Evolutionary conservation across 2,797 vertebrate genomes (phyloP).

Genomic region (Danio albolineatus): DNA sequence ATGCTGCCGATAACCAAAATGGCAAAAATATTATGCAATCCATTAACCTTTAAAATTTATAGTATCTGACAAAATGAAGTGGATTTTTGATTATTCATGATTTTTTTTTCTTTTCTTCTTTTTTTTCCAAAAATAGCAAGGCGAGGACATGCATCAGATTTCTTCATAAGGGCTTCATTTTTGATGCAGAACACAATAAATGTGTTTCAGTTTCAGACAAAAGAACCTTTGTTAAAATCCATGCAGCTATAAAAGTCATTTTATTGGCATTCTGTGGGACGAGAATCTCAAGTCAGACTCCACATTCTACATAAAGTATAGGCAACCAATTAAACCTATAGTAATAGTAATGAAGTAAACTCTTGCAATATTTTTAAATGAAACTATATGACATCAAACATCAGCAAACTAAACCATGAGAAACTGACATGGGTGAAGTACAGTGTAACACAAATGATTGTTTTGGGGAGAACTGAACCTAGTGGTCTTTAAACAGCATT

Average conservation of each 20-base stretch:
- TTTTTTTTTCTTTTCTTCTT: not conserved
- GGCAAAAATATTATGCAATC: too few species aligned
- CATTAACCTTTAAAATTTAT: too few species aligned
- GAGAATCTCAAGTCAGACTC: conserved; percentile 2
- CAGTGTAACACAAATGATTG: conserved; percentile 55
- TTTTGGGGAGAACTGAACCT: conserved; percentile 44
- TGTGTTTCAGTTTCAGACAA: conserved; percentile 52
- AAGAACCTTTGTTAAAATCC: conserved; percentile 47
- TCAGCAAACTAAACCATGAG: conserved; percentile 20
- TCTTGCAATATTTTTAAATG: not conserved
- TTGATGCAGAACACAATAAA: conserved; percentile 47
- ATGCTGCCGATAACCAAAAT: too few species aligned
- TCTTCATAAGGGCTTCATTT: conserved; percentile 37
- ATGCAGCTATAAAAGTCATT: conserved; percentile 14
- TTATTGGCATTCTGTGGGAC: conserved; percentile 25
- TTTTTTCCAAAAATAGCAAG: not conserved
- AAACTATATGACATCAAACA: not conserved
- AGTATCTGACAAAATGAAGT: too few species aligned
- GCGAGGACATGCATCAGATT: conserved; percentile 9
- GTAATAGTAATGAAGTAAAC: not conserved
- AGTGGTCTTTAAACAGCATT: conserved; percentile 52
- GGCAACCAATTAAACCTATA: not conserved
- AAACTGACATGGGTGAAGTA: conserved; percentile 41
- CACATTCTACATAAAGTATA: not conserved
- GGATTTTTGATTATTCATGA: too few species aligned